These are phyloP conservation scores for Synanceia verrucosa DNA, from an alignment of 2,797 vertebrate species.

Conservation along the genomic window DNA sequence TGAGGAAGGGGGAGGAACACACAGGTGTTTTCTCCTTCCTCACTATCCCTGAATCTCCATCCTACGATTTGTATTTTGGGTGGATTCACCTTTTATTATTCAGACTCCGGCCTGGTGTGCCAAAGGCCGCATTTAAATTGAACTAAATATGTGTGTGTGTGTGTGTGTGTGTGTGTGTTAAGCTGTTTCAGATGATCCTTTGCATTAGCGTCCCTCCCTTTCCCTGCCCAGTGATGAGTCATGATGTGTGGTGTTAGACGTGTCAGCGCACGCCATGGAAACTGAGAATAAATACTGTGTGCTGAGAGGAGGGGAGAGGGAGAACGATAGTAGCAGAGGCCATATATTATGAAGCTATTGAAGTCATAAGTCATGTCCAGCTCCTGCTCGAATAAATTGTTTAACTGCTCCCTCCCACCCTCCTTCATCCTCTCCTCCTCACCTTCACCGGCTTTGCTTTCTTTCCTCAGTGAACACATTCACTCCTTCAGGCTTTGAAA, in stretches of 20 bases:
- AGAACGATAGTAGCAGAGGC: slow-evolving; percentile 42
- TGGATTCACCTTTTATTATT: slow-evolving; percentile 47
- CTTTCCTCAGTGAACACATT: neutral
- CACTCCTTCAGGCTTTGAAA: neutral
- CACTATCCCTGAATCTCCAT: slow-evolving; percentile 19
- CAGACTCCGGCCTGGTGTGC: slow-evolving; percentile 37
- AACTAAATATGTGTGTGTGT: neutral
- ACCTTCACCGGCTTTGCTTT: neutral
- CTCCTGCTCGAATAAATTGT: slow-evolving; percentile 29
- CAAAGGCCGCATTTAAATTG: slow-evolving; percentile 45
- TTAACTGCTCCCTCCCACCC: slow-evolving; percentile 4
- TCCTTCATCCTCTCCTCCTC: neutral
- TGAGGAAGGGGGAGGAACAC: slow-evolving; percentile 24
- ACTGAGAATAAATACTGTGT: slow-evolving; percentile 58
- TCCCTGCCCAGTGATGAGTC: slow-evolving; percentile 65
- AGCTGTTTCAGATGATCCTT: slow-evolving; percentile 57
- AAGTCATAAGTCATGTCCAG: slow-evolving; percentile 45
- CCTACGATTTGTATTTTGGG: slow-evolving; percentile 55
- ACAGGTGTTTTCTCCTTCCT: slow-evolving; percentile 1
- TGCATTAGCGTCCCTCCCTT: slow-evolving; percentile 56
- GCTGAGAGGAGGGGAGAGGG: slow-evolving; percentile 25
- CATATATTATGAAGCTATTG: slow-evolving; percentile 44
- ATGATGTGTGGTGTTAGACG: slow-evolving; percentile 28
- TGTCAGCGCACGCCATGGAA: slow-evolving; percentile 59
- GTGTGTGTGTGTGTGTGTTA: slow-evolving; percentile 4